Percentiles rank a stretch among this genome's conserved stretches.
These are phyloP conservation scores for Schizothorax lantsangensis DNA, from an alignment of 2,797 vertebrate species.

Conservation along the genomic window DNA sequence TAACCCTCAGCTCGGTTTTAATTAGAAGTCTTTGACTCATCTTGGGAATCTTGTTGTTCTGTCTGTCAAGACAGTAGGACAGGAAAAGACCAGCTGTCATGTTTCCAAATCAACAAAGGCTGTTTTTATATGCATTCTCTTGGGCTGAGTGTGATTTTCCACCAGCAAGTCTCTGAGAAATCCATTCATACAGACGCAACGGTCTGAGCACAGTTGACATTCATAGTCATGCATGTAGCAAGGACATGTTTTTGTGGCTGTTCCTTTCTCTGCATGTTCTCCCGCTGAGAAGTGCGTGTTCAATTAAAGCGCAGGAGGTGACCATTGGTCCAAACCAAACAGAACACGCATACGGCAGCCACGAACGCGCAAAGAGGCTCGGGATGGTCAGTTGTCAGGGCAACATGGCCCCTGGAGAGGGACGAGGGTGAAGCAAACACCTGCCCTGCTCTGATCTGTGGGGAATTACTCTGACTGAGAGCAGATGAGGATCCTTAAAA, in stretches of 20 bases:
- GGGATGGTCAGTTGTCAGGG: slow-evolving; percentile 73
- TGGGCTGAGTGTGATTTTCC: slow-evolving; percentile 25
- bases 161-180: neutral
- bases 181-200: neutral
- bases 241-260: slow-evolving; percentile 17
- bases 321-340: slow-evolving; percentile 39
- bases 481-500: slow-evolving; percentile 72
- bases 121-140: slow-evolving; percentile 29
- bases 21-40: slow-evolving; percentile 21
- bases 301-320: slow-evolving; percentile 25
- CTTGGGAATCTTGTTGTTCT: slow-evolving; percentile 42
- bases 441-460: slow-evolving; percentile 78
- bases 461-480: slow-evolving; percentile 72
- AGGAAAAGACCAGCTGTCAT: slow-evolving; percentile 36
- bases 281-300: slow-evolving; percentile 31
- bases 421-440: slow-evolving; percentile 73
- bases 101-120: slow-evolving; percentile 47
- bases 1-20: slow-evolving; percentile 18
- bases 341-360: slow-evolving; percentile 30
- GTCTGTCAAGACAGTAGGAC: slow-evolving; percentile 7
- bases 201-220: slow-evolving; percentile 22
- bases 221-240: slow-evolving; percentile 10
- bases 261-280: slow-evolving; percentile 13
- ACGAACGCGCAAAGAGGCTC: slow-evolving; percentile 64
- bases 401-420: slow-evolving; percentile 76